Evolutionary conservation across 2,888 invertebrate species (phyloP), one percentile per base, ranked within the genome.

Genomic region (Campaea margaritaria): DNA sequence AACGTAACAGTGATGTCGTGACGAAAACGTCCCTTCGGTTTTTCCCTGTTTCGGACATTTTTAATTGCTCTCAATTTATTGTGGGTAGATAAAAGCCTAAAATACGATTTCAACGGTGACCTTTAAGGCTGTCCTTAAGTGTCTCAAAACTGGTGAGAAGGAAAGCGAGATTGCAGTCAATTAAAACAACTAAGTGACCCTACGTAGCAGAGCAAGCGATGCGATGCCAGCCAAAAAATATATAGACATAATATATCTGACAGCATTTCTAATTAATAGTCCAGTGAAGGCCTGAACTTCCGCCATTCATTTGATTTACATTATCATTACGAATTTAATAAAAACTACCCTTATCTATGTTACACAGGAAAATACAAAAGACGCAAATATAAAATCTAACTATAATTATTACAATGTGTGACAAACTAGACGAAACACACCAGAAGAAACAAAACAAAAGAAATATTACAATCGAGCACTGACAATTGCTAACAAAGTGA

Each of bases 41-140:
- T 69, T 75, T 70, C 69, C 70, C 67, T 65, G 65, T 70, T 72
- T 69, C 56, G 49, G 38, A 43, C 58, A 58, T 67, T 73, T 31
- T 68, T 71, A 72, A 73, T 68, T 57, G 64, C 65, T 38, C 51
- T 61, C 45, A 62, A 65, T 58, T 47, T 48, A 53, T 49, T 47
- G 54, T 58, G 46, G 42, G 62, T 53, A 57, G 59, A 64, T 62
- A 64, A 51, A 45, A 11, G 28, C 64, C 68, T 65, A 66, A 68
- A 66, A 57, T 62, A 69, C 58, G 62, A 59, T 16, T 58, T 45
- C 47, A 49, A 34, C 56, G 62, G 54, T 64, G 53, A 61, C 64
- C 69, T 69, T 69, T 67, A 52, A 59, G 50, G 51, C 47, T 65
- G 64, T 65, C 67, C 59, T 64, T 65, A 62, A 64, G 62, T 69